Evolutionary conservation across 2,888 invertebrate species (phyloP), one percentile per base, ranked within the genome.

Genomic region (Aphidius colemani): DNA sequence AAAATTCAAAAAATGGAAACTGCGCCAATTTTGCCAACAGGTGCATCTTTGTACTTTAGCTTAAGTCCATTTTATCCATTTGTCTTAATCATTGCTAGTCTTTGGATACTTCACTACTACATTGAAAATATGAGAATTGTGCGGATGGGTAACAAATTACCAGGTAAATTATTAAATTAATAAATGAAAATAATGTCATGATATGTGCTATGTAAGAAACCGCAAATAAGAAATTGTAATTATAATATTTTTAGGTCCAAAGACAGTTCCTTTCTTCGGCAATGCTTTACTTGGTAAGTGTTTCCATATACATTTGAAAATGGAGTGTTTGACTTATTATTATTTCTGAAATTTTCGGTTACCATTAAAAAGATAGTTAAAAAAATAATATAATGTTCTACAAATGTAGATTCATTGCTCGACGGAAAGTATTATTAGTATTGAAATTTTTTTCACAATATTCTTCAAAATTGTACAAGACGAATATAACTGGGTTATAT

Each of bases 61-160:
- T 66, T 73, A 3, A 64, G 69, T 18, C 13, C 77, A 30, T 78
- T 78, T 64, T 79, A 80, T 69, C 74, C 77, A 0, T 66, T 84
- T 10, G 43, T 78, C 3, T 70, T 78, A 0, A 66, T 79, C 4
- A 59, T 75, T 7, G 64, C 73, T 1, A 65, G 71, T 7, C 71
- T 84, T 18, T 68, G 73, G 53, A 77, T 73, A 7, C 49, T 75
- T 18, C 77, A 83, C 66, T 81, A 76, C 68, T 80, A 81, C 48
- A 70, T 78, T 1, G 73, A 78, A 45, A 75, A 67, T 7, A 65
- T 63, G 40, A 69, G 78, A 53, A 64, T 72, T 60, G 67, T 81
- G 4, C 70, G 65, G 39, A 64, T 79, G 53, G 76, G 77, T 13
- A 73, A 71, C 7, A 80, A 79, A 65, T 50, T 82, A 13, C 82